phyloP scores from a whole-genome alignment of 2,888 invertebrate genomes.

The Lathronympha strigana region DNA sequence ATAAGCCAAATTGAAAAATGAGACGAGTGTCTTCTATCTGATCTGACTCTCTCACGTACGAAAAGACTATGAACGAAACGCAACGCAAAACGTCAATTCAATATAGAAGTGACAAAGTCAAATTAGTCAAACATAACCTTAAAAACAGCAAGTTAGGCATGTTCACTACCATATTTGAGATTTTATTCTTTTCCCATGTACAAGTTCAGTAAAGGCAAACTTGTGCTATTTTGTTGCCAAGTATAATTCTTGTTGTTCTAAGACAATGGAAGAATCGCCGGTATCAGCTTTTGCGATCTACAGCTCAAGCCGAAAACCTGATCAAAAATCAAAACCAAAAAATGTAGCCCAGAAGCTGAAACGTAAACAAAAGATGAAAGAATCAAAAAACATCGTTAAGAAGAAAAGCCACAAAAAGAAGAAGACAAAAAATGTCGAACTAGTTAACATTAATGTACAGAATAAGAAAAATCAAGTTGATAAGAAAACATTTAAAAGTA shows the following conservation, averaged over 20 bases:
- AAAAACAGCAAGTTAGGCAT: neutral
- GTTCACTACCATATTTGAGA: slow-evolving; percentile 6
- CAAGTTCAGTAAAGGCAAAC: neutral
- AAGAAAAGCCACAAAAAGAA: slow-evolving; percentile 67
- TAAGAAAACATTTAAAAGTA: slow-evolving; percentile 32
- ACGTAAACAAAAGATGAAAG: slow-evolving; percentile 59
- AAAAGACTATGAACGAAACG: neutral
- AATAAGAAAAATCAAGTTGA: slow-evolving; percentile 41
- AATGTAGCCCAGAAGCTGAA: slow-evolving; percentile 48
- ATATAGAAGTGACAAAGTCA: too few species aligned
- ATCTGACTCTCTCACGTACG: too few species aligned
- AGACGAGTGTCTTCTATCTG: too few species aligned
- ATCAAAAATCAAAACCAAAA: slow-evolving; percentile 49
- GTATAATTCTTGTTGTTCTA: too few species aligned
- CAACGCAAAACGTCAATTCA: neutral
- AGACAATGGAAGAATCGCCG: slow-evolving; percentile 54
- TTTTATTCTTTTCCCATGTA: neutral
- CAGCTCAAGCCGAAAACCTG: slow-evolving; percentile 52
- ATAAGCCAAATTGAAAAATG: too few species aligned
- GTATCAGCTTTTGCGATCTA: slow-evolving; percentile 76
- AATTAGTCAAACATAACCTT: slow-evolving; percentile 3
- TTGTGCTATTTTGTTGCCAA: too few species aligned
- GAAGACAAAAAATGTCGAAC: slow-evolving; percentile 48
- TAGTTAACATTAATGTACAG: slow-evolving; percentile 42
- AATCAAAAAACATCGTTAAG: slow-evolving; percentile 59